phyloP scores from a whole-genome alignment of 2,888 invertebrate species.

The Nematopogon swammerdamellus region DNA sequence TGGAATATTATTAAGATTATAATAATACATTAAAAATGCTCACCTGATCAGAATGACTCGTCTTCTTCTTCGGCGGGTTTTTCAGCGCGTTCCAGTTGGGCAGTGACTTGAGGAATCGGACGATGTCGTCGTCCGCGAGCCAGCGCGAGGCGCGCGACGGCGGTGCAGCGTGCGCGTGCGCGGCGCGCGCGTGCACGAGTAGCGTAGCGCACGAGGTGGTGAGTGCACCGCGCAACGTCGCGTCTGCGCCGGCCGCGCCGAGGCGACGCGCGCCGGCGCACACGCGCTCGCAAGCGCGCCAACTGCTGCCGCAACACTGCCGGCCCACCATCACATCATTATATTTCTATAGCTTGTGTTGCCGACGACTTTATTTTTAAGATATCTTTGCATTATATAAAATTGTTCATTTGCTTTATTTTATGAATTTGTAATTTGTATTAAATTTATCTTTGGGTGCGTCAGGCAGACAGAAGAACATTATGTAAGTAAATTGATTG shows the following conservation, averaged over 20 bases:
- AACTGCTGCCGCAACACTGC: background rate
- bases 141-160: constrained; percentile 49
- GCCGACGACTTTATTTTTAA: no score
- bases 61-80: background rate
- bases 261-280: constrained; percentile 14
- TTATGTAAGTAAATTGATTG: no score
- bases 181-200: constrained; percentile 19
- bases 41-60: background rate
- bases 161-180: constrained; percentile 12
- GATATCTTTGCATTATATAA: no score
- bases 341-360: no score
- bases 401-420: no score
- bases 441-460: no score
- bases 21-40: no score
- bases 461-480: no score
- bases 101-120: constrained; percentile 79
- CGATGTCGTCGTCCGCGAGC: constrained; percentile 95
- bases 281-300: background rate
- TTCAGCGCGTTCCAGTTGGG: constrained; percentile 25
- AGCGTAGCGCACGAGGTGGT: constrained; percentile 17
- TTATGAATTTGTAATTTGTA: no score
- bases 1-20: no score
- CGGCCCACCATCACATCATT: no score
- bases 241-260: constrained; percentile 19
- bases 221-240: constrained; percentile 17